A percentile compares a stretch with the other conserved stretches of the same genome.
These are phyloP conservation scores for Dromiciops gliroides DNA, from an alignment of 2,113 vertebrate genomes.

Conservation along the genomic window DNA sequence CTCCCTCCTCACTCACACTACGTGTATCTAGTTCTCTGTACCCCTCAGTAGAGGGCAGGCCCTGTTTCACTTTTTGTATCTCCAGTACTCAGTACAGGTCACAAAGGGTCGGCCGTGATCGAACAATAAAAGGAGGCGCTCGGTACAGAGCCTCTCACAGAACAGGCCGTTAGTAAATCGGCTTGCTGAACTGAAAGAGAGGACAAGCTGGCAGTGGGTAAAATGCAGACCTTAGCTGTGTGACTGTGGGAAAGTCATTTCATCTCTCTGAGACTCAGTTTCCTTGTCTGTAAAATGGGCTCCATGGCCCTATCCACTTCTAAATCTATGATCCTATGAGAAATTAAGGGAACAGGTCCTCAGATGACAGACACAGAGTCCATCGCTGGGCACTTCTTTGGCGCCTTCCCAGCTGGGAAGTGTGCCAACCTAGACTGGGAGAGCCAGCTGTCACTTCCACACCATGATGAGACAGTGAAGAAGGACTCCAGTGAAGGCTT, in stretches of 20 bases:
- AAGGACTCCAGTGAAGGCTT: neutral
- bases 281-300: neutral
- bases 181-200: neutral
- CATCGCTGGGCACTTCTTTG: too few relatives aligned
- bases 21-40: too few relatives aligned
- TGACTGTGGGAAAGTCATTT: neutral
- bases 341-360: too few relatives aligned
- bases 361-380: too few relatives aligned
- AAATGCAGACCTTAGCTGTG: neutral
- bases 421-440: too few relatives aligned
- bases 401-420: too few relatives aligned
- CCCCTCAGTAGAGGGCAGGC: neutral
- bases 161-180: neutral
- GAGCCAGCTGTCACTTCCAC: too few relatives aligned
- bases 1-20: neutral
- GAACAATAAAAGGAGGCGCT: too few relatives aligned
- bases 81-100: neutral
- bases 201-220: too few relatives aligned
- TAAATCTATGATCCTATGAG: too few relatives aligned
- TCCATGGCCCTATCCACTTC: neutral
- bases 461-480: neutral
- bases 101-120: too few relatives aligned
- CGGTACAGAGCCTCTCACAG: neutral
- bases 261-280: neutral
- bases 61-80: neutral